These are phyloP conservation scores for Eulemur coronatus DNA, from an alignment of 2,797 vertebrate species.

Conservation along the genomic window DNA sequence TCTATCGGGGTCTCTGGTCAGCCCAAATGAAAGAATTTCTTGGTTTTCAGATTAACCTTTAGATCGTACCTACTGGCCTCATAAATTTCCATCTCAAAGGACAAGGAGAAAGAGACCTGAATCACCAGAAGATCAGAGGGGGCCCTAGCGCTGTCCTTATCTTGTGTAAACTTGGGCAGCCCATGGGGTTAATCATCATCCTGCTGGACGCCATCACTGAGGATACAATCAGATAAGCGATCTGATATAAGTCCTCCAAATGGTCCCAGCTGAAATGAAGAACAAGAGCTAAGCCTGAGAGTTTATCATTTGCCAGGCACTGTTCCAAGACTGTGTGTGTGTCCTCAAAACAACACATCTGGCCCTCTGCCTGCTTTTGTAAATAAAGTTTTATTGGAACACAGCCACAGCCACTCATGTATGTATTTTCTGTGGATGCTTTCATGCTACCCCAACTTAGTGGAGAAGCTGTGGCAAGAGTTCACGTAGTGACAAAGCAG, in stretches of 20 bases:
- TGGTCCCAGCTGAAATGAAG: not conserved
- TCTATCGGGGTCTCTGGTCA: not conserved
- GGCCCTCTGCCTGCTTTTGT: not conserved
- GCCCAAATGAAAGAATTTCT: not conserved
- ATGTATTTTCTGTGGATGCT: not conserved
- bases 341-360: constrained; percentile 9
- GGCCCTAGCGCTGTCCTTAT: not conserved
- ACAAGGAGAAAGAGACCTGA: constrained; percentile 13
- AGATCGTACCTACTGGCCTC: not conserved
- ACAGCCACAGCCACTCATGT: not conserved
- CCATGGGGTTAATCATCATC: not conserved
- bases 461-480: not conserved
- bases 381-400: constrained; percentile 41
- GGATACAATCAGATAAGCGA: not conserved
- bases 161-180: not conserved
- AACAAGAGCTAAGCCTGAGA: not conserved
- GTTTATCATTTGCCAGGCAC: not conserved
- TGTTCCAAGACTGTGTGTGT: not conserved
- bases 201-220: not conserved
- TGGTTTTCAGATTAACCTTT: constrained; percentile 28
- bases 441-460: not conserved
- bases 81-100: constrained; percentile 16
- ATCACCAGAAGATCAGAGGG: not conserved
- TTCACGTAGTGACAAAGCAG: not conserved
- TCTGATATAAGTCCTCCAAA: not conserved